Evolutionary conservation across 2,113 vertebrate species (phyloP).

Genomic region (Danionella cerebrum): DNA sequence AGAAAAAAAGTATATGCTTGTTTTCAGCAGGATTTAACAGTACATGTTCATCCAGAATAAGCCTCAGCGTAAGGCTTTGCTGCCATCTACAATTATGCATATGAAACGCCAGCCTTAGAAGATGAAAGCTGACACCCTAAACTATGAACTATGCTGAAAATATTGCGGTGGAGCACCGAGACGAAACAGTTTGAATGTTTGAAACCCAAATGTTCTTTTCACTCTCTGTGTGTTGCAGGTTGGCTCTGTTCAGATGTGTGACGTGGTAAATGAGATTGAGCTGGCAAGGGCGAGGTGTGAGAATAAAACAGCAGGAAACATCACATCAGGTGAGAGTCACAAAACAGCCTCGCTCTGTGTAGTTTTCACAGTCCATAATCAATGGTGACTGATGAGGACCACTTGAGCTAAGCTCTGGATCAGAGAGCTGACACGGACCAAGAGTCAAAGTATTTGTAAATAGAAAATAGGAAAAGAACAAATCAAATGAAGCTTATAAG

Average conservation of each 20-base stretch:
- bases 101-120: background rate
- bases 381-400: background rate
- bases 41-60: constrained; percentile 2
- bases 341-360: background rate
- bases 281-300: constrained; percentile 59
- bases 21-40: background rate
- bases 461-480: no score
- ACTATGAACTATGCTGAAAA: background rate
- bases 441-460: background rate
- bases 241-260: constrained; percentile 58
- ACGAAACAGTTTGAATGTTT: constrained; percentile 5
- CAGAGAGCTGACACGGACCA: background rate
- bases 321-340: constrained; percentile 57
- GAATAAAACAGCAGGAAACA: constrained; percentile 53
- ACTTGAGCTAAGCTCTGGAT: background rate
- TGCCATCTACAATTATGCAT: background rate
- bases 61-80: background rate
- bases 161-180: background rate
- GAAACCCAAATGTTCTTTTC: background rate
- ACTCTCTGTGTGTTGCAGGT: constrained; percentile 46
- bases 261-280: constrained; percentile 61
- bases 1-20: background rate
- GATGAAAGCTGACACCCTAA: constrained; percentile 10
- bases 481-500: no score
- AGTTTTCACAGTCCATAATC: background rate